Evolutionary conservation across 2,797 vertebrate genomes (phyloP).

Genomic region (Manis javanica): DNA sequence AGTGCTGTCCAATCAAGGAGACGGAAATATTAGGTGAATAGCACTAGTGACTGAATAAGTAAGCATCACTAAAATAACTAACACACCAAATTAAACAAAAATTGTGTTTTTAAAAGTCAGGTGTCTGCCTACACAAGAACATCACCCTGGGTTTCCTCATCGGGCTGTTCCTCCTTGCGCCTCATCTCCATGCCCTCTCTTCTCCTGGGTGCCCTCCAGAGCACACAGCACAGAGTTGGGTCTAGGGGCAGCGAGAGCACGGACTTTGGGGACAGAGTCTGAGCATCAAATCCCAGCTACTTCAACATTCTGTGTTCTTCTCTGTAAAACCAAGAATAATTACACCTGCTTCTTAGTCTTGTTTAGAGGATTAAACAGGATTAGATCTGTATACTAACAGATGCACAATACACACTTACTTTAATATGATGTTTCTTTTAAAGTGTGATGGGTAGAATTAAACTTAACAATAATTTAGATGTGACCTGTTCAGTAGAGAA

Average conservation of each 20-base stretch:
- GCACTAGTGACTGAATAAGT: background rate
- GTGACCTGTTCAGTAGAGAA: background rate
- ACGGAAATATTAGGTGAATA: background rate
- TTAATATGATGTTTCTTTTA: conserved; percentile 37
- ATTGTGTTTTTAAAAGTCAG: background rate
- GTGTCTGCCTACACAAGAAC: background rate
- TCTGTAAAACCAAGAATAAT: background rate
- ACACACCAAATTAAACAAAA: background rate
- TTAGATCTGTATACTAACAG: background rate
- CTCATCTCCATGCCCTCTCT: background rate
- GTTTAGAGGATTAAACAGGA: conserved; percentile 26
- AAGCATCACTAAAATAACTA: conserved; percentile 31
- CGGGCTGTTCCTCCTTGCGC: background rate
- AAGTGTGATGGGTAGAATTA: background rate
- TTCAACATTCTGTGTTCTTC: conserved; percentile 12
- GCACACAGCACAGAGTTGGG: background rate
- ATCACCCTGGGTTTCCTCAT: background rate
- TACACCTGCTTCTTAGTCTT: background rate
- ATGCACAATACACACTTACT: conserved; percentile 28
- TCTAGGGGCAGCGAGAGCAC: background rate
- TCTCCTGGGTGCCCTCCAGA: background rate
- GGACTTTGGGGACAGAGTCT: background rate
- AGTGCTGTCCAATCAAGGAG: background rate
- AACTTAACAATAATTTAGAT: conserved; percentile 21
- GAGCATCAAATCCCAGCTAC: background rate